Percentiles rank a stretch among this genome's conserved stretches.
These are phyloP conservation scores for Scaptodrosophila lebanonensis DNA, from an alignment of 1,140 invertebrate genomes.

Conservation along the genomic window DNA sequence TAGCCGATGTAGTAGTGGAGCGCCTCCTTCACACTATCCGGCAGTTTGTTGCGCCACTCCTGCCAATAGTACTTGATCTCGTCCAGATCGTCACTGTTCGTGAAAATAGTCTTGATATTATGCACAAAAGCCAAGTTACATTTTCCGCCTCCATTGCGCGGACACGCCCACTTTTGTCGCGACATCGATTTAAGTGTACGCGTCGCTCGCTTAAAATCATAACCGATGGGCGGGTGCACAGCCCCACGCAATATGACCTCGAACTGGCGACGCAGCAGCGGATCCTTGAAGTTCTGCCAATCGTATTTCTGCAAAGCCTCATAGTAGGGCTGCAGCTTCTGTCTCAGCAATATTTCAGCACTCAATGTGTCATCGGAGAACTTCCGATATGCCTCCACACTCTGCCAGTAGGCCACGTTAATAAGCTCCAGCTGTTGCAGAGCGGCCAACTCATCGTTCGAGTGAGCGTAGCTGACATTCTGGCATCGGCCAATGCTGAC, in stretches of 20 bases:
- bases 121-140: slow-evolving; percentile 29
- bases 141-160: neutral
- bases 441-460: neutral
- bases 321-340: slow-evolving; percentile 24
- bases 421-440: slow-evolving; percentile 6
- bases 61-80: slow-evolving; percentile 33
- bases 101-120: slow-evolving; percentile 26
- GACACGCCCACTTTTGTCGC: slow-evolving; percentile 17
- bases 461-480: neutral
- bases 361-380: slow-evolving; percentile 26
- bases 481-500: neutral
- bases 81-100: slow-evolving; percentile 32
- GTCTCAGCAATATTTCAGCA: slow-evolving; percentile 29
- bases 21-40: slow-evolving; percentile 9
- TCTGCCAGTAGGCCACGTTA: slow-evolving; percentile 25
- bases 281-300: slow-evolving; percentile 23
- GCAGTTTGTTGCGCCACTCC: slow-evolving; percentile 30
- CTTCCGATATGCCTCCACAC: slow-evolving; percentile 23
- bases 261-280: slow-evolving; percentile 21
- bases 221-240: slow-evolving; percentile 21
- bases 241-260: slow-evolving; percentile 23
- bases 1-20: slow-evolving; percentile 21
- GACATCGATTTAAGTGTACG: slow-evolving; percentile 21
- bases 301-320: slow-evolving; percentile 19
- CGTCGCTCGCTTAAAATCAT: slow-evolving; percentile 27